A percentile compares a stretch with the other conserved stretches of the same genome.
phyloP scores from a whole-genome alignment of 2,113 vertebrate species.

The Lagenorhynchus albirostris region DNA sequence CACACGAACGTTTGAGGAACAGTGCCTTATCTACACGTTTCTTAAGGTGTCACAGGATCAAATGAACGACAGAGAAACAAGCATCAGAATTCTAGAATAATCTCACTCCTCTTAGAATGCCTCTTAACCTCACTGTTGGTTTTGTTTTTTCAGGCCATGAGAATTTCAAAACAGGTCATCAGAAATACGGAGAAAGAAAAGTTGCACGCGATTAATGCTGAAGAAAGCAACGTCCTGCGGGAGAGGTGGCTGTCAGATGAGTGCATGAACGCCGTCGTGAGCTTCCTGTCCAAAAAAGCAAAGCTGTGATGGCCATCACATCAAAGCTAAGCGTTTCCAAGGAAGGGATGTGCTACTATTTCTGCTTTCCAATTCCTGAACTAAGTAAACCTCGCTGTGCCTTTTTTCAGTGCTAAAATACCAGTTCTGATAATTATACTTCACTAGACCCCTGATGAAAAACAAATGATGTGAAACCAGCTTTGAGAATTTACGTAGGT shows the following conservation, averaged over 20 bases:
- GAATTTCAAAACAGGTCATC: slow-evolving; percentile 90
- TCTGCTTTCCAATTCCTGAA: neutral
- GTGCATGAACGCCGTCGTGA: slow-evolving; percentile 85
- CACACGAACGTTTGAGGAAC: neutral
- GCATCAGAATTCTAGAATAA: neutral
- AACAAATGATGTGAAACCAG: neutral
- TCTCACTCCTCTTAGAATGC: neutral
- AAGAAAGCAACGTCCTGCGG: slow-evolving; percentile 84
- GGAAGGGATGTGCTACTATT: neutral
- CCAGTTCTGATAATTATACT: neutral
- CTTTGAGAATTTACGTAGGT: neutral
- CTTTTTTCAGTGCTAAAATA: neutral
- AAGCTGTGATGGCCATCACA: slow-evolving; percentile 79
- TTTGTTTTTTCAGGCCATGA: slow-evolving; percentile 83
- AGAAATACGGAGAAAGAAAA: slow-evolving; percentile 86
- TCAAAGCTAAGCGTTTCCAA: neutral
- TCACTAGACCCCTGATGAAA: neutral
- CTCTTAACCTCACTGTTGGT: neutral
- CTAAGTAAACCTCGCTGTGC: neutral
- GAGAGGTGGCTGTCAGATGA: slow-evolving; percentile 91
- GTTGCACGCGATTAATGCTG: slow-evolving; percentile 84
- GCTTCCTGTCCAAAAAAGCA: slow-evolving; percentile 89
- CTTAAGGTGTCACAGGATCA: neutral
- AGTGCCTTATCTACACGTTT: neutral
- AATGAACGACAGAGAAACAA: neutral